A percentile compares a stretch with the other conserved stretches of the same genome.
Evolutionary conservation across 2,113 vertebrate species (phyloP).

Genomic region (Toxostoma redivivum): DNA sequence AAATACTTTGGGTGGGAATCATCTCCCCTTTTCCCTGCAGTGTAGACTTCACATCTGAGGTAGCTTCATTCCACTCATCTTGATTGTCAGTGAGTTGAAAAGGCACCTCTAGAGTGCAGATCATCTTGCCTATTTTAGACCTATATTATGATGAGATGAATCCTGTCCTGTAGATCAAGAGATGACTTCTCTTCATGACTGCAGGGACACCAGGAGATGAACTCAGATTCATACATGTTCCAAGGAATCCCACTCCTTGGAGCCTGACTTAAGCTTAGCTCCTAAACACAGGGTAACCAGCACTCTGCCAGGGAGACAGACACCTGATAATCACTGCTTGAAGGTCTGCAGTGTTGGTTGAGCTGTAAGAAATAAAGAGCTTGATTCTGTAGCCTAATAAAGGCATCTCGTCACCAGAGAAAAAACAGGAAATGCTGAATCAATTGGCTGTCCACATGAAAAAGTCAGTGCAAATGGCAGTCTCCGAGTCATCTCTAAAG

Average conservation of each 20-base stretch:
- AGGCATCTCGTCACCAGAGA: fast-evolving
- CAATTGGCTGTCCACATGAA: not conserved
- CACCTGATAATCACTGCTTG: not conserved
- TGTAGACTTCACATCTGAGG: not conserved
- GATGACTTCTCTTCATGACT: not conserved
- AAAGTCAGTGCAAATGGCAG: not conserved
- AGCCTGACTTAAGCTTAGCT: not conserved
- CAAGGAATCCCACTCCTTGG: not conserved
- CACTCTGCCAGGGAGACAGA: not conserved
- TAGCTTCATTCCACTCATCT: not conserved
- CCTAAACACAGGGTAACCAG: not conserved
- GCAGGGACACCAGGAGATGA: not conserved
- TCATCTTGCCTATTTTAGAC: not conserved
- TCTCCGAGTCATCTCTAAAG: not conserved
- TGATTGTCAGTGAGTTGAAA: not conserved
- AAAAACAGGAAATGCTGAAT: not conserved
- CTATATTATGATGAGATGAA: not conserved
- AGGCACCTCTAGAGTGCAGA: not conserved
- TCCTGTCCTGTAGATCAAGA: not conserved
- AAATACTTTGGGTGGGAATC: not conserved
- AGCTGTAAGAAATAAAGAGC: not conserved
- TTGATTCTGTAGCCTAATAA: not conserved
- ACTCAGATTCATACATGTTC: not conserved
- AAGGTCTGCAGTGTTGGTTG: not conserved
- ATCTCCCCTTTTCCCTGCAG: not conserved